Conservation (phyloP, 2,888 invertebrate genomes). For the Horisme vitalbata region DNA sequence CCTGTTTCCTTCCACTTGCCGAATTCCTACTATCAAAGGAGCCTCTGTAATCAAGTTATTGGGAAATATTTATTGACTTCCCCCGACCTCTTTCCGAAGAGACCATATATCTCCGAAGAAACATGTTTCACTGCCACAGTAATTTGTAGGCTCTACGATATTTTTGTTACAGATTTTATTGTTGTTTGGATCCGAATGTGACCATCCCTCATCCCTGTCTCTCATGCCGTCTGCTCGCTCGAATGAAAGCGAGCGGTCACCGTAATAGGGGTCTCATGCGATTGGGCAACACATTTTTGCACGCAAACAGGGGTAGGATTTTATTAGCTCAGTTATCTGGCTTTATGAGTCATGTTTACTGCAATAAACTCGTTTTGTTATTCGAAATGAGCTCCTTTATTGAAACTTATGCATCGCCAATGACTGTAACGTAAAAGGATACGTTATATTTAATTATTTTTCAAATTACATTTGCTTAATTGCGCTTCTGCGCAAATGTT, state of each 20-base stretch:
- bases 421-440: slow-evolving; percentile 37
- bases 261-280: slow-evolving; percentile 49
- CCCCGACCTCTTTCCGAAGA: slow-evolving; percentile 36
- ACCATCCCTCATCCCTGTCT: slow-evolving; percentile 39
- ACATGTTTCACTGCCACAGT: slow-evolving; percentile 48
- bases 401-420: slow-evolving; percentile 54
- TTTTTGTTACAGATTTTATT: slow-evolving; percentile 57
- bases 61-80: slow-evolving; percentile 52
- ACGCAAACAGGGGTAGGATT: slow-evolving; percentile 51
- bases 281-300: slow-evolving; percentile 55
- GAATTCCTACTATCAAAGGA: slow-evolving; percentile 45
- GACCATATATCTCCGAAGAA: slow-evolving; percentile 47
- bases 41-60: slow-evolving; percentile 55
- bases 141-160: slow-evolving; percentile 50
- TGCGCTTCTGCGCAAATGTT: slow-evolving; percentile 11
- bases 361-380: slow-evolving; percentile 57
- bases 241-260: slow-evolving; percentile 47
- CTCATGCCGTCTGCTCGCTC: slow-evolving; percentile 15
- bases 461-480: slow-evolving; percentile 27
- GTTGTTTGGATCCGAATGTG: slow-evolving; percentile 51
- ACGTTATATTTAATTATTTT: slow-evolving; percentile 39
- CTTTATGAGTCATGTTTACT: slow-evolving; percentile 67
- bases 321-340: slow-evolving; percentile 65
- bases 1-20: slow-evolving; percentile 39
- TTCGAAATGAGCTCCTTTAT: slow-evolving; percentile 48